These are phyloP conservation scores for Glomeris maerens DNA, from an alignment of 1,140 invertebrate genomes.

Conservation along the genomic window DNA sequence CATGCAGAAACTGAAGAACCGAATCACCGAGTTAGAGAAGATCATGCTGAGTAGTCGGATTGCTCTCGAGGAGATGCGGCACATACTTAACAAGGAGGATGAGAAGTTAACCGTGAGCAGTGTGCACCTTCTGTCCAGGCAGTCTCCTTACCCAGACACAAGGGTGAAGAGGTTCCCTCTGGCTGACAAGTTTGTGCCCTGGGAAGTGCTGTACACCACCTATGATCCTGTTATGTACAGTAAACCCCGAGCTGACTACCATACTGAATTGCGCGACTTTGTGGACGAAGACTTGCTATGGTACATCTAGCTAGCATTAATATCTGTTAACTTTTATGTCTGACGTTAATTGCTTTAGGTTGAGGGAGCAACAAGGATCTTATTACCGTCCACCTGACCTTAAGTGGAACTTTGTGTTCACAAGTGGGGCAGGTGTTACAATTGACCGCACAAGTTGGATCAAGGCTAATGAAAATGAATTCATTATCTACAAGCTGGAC, in stretches of 20 bases:
- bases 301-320: too few relatives aligned
- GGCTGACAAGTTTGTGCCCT: slow-evolving; percentile 35
- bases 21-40: slow-evolving; percentile 29
- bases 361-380: slow-evolving; percentile 7
- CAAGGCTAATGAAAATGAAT: slow-evolving; percentile 9
- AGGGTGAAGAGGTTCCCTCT: slow-evolving; percentile 31
- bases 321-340: too few relatives aligned
- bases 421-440: slow-evolving; percentile 22
- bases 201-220: slow-evolving; percentile 30
- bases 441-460: slow-evolving; percentile 23
- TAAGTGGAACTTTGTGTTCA: slow-evolving; percentile 22
- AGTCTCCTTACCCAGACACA: slow-evolving; percentile 34
- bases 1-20: slow-evolving; percentile 26
- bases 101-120: slow-evolving; percentile 15
- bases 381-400: slow-evolving; percentile 6
- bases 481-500: slow-evolving; percentile 19
- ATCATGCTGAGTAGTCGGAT: slow-evolving; percentile 26
- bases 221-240: slow-evolving; percentile 33
- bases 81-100: slow-evolving; percentile 27
- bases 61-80: slow-evolving; percentile 29
- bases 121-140: slow-evolving; percentile 25
- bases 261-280: slow-evolving; percentile 21
- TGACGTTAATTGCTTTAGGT: too few relatives aligned
- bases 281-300: slow-evolving; percentile 32
- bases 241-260: slow-evolving; percentile 23